A percentile compares a stretch with the other conserved stretches of the same genome.
Conservation (phyloP, 2,797 vertebrate genomes). For the Sebastes wilsoni region DNA sequence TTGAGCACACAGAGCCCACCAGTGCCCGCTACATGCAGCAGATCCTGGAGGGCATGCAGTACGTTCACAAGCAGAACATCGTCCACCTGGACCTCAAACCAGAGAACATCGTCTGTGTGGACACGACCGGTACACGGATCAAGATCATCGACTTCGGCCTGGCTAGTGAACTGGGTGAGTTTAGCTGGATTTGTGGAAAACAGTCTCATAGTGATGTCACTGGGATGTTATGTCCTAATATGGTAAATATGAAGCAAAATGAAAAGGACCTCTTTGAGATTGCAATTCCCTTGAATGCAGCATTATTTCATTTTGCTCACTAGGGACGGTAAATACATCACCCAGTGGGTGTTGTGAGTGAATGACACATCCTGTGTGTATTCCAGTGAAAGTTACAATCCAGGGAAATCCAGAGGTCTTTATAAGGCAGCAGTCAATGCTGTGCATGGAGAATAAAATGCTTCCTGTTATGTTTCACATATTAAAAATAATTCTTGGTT, state of each 20-base stretch:
- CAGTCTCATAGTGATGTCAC: not conserved
- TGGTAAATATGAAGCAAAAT: not conserved
- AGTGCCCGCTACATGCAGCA: slow-evolving; percentile 87
- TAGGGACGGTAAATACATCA: not conserved
- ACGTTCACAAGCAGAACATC: slow-evolving; percentile 85
- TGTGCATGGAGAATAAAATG: not conserved
- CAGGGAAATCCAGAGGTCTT: not conserved
- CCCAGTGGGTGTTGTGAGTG: not conserved
- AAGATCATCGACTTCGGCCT: slow-evolving; percentile 92
- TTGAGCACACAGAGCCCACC: slow-evolving; percentile 89
- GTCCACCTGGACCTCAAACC: slow-evolving; percentile 92
- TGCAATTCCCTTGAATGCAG: not conserved
- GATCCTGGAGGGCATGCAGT: slow-evolving; percentile 88
- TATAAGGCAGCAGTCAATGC: not conserved
- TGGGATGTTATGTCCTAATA: not conserved
- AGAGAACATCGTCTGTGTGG: slow-evolving; percentile 90
- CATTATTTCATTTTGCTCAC: not conserved
- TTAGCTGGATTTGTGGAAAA: not conserved
- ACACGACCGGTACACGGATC: slow-evolving; percentile 75
- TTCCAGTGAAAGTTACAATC: not conserved
- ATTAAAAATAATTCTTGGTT: not conserved
- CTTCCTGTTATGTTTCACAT: not conserved
- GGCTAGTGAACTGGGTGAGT: slow-evolving; percentile 86
- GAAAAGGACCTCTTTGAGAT: not conserved
- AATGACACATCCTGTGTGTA: not conserved